Evolutionary conservation across 2,888 invertebrate species (phyloP), one percentile per base, ranked within the genome.

Genomic region (Agrypnus murinus): DNA sequence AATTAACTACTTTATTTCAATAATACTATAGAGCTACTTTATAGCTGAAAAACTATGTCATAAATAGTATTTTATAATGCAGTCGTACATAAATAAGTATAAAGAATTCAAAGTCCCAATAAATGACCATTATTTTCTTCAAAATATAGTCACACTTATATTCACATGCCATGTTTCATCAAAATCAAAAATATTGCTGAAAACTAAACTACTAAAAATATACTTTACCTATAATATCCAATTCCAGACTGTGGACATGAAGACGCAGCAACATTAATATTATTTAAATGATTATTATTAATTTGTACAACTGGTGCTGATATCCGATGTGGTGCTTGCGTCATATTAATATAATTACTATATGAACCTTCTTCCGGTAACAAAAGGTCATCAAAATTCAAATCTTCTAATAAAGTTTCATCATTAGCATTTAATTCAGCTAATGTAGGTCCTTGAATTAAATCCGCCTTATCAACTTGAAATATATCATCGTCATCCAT

Each of bases 401-500:
- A 89, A 85, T 95, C 95, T 81, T 93, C 94, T 65, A 94, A 84
- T 46, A 95, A 88, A 36, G 92, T 92, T 76, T 95, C 95, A 75
- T 95, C 95, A 79, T 95, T 95, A 14, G 93, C 93, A 86, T 95
- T 95, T 60, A 96, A 85, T 83, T 96, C 95, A 0, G 95, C 94
- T 65, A 96, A 87, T 73, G 95, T 95, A 0, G 95, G 93, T 2
- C 93, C 85, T 84, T 94, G 92, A 78, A 95, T 93, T 73, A 94
- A 87, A 86, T 95, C 95, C 40, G 93, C 91, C 86, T 95, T 94
- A 84, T 96, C 95, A 64, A 95, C 94, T 88, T 95, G 92, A 83
- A 95, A 95, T 79, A 95, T 95, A 82, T 95, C 95, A 82, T 95
- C 95, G 80, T 95, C 95, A 80, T 95, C 95, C 90, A 94, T 92